A percentile compares a stretch with the other conserved stretches of the same genome.
Evolutionary conservation across 2,113 vertebrate genomes (phyloP).

Genomic region (Pelodiscus sinensis): DNA sequence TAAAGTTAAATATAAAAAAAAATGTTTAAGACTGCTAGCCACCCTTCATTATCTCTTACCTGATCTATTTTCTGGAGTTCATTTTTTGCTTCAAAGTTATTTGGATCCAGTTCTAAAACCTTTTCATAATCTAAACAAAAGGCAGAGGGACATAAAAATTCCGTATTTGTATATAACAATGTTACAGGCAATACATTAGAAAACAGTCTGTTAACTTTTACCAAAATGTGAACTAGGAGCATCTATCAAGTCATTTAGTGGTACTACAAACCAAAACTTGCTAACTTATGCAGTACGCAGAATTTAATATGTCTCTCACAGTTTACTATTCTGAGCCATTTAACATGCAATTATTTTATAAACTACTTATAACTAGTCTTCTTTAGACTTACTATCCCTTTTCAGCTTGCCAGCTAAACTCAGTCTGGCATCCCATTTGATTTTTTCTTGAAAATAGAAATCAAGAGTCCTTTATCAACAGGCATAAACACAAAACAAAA

Average conservation of each 20-base stretch:
- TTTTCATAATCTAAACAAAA: constrained; percentile 88
- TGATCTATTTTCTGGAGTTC: constrained; percentile 89
- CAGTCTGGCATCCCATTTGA: rapidly evolving
- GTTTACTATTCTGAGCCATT: background rate
- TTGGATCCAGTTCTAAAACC: constrained; percentile 87
- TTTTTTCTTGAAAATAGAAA: background rate
- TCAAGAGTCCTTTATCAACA: background rate
- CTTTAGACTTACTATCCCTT: background rate
- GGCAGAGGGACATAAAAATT: constrained; percentile 1
- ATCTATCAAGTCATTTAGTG: background rate
- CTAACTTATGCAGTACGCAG: background rate
- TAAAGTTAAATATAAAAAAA: background rate
- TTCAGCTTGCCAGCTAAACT: background rate
- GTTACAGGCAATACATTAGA: background rate
- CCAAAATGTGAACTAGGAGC: background rate
- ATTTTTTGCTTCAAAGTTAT: constrained; percentile 88
- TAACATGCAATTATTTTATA: background rate
- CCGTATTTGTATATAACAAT: background rate
- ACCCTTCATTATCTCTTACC: constrained; percentile 71
- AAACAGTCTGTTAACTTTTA: background rate
- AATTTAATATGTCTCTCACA: rapidly evolving
- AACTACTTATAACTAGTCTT: background rate
- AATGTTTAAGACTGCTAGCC: background rate
- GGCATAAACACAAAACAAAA: background rate
- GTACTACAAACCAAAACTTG: background rate